These are phyloP conservation scores for Gymnorhina tibicen DNA, from an alignment of 2,113 vertebrate genomes.

Conservation along the genomic window DNA sequence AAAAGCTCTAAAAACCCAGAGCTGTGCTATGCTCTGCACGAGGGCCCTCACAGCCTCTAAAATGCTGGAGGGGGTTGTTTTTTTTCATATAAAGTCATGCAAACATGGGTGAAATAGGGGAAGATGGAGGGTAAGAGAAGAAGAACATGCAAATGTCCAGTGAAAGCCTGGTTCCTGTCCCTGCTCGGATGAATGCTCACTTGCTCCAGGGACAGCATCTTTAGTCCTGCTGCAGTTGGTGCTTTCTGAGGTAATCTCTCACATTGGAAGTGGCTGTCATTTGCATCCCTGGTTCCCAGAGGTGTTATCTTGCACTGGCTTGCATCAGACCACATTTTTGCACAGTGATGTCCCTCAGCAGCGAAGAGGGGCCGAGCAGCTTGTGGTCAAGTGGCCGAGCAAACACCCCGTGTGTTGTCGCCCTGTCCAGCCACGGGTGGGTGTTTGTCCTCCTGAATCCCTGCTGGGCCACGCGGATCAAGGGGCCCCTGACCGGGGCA, in stretches of 20 bases:
- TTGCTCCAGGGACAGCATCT: neutral
- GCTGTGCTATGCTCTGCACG: neutral
- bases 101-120: neutral
- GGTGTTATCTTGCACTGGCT: neutral
- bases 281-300: neutral
- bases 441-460: neutral
- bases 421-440: rapidly evolving
- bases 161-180: neutral
- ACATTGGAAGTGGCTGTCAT: neutral
- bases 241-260: constrained; percentile 6
- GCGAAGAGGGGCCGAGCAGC: neutral
- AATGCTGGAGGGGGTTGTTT: rapidly evolving
- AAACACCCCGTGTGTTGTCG: rapidly evolving
- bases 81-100: neutral
- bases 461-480: neutral
- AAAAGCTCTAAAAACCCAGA: neutral
- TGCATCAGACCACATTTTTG: neutral
- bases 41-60: neutral
- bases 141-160: neutral
- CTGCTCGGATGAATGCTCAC: neutral
- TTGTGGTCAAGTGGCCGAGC: neutral
- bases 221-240: neutral
- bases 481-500: neutral
- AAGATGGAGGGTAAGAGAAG: neutral
- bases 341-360: no score